Percentiles rank a stretch among this genome's conserved stretches.
Conservation (phyloP, 1,140 invertebrate genomes). For the Hylyphantes graminicola region DNA sequence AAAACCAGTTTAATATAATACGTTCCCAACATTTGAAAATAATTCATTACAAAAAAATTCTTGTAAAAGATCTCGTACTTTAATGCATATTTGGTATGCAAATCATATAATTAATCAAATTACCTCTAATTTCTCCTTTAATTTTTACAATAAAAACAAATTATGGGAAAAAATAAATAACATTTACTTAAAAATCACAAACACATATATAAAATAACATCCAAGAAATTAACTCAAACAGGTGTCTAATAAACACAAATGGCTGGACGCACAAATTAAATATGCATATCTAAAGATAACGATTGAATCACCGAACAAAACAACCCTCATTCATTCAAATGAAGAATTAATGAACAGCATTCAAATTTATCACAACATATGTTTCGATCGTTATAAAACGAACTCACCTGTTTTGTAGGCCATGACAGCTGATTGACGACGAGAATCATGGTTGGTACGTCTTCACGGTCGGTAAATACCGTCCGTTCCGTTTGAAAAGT, state of each 20-base stretch:
- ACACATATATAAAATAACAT: background rate
- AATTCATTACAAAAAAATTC: too few relatives aligned
- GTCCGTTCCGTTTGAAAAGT: constrained; percentile 16
- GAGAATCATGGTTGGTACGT: constrained; percentile 4
- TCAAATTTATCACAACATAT: background rate
- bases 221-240: background rate
- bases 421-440: constrained; percentile 2
- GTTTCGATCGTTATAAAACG: background rate
- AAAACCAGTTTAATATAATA: too few relatives aligned
- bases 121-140: too few relatives aligned
- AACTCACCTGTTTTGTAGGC: constrained; percentile 2
- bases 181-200: background rate
- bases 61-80: too few relatives aligned
- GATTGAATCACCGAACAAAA: background rate
- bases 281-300: constrained; percentile 10
- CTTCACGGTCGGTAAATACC: background rate
- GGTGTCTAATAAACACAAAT: constrained; percentile 4
- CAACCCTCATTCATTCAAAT: constrained; percentile 12
- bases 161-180: too few relatives aligned
- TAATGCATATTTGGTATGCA: too few relatives aligned
- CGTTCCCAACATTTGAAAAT: too few relatives aligned
- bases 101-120: too few relatives aligned
- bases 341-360: constrained; percentile 13
- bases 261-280: background rate
- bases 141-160: too few relatives aligned